phyloP scores from a whole-genome alignment of 1,140 invertebrate species.

The Adelges cooleyi region DNA sequence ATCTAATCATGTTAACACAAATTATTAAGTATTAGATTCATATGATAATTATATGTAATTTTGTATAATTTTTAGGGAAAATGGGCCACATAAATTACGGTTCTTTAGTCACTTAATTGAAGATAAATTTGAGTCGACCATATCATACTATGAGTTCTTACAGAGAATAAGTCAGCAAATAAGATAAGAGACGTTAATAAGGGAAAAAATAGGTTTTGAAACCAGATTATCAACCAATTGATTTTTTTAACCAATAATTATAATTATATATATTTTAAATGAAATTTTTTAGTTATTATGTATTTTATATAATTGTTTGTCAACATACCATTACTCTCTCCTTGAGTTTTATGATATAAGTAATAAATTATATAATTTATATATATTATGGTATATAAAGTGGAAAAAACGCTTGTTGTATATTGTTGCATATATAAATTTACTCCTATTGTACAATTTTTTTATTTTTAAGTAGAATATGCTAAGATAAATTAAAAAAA shows the following conservation, averaged over 20 bases:
- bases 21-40: neutral
- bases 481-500: neutral
- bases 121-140: constrained; percentile 82
- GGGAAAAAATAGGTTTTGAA: neutral
- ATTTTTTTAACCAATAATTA: neutral
- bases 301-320: neutral
- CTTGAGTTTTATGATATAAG: constrained; percentile 10
- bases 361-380: neutral
- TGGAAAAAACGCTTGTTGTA: neutral
- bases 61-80: constrained; percentile 69
- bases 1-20: neutral
- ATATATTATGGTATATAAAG: too few relatives aligned
- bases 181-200: constrained; percentile 47
- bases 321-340: neutral
- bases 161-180: constrained; percentile 88
- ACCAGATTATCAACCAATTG: neutral
- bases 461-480: constrained; percentile 5
- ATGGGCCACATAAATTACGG: constrained; percentile 62
- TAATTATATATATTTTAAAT: constrained; percentile 6
- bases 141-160: constrained; percentile 96
- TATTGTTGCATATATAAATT: neutral
- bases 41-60: neutral
- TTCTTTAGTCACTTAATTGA: constrained; percentile 87
- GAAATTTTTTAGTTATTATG: neutral
- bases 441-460: constrained; percentile 2